Conservation (phyloP, 2,113 vertebrate species). For the Rhinolophus ferrumequinum region DNA sequence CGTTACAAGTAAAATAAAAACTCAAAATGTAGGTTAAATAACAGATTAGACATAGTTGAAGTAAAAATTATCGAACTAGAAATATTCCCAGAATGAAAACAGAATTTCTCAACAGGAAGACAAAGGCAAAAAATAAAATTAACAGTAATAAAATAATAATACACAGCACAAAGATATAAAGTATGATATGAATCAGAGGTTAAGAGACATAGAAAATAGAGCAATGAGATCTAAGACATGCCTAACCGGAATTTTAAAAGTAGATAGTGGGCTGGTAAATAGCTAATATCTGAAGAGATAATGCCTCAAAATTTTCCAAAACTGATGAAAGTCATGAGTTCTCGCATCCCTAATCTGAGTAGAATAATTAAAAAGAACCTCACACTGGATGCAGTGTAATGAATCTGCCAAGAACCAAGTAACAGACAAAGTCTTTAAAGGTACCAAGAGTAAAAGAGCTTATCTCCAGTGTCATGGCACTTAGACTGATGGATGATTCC, state of each 20-base stretch:
- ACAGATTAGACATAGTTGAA: background rate
- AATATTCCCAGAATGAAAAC: background rate
- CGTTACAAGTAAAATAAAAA: background rate
- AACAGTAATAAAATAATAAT: background rate
- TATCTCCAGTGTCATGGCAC: background rate
- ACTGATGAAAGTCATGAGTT: background rate
- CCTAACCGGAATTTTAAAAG: constrained; percentile 23
- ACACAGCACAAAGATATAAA: background rate
- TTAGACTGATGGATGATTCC: background rate
- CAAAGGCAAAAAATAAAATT: background rate
- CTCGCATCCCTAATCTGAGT: background rate
- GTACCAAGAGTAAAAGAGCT: background rate
- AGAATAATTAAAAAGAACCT: constrained; percentile 32
- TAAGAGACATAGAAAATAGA: background rate
- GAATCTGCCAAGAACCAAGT: background rate
- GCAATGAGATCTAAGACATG: background rate
- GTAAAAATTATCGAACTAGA: constrained; percentile 31
- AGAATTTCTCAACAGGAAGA: constrained; percentile 1
- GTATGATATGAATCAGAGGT: background rate
- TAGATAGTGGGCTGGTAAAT: background rate
- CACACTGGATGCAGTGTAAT: background rate
- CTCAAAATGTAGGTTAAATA: background rate
- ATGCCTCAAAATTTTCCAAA: background rate
- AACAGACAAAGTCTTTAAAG: background rate
- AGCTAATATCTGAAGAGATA: background rate